Evolutionary conservation across 2,797 vertebrate species (phyloP), one percentile per base, ranked within the genome.

Genomic region (Myiotriccus ornatus): DNA sequence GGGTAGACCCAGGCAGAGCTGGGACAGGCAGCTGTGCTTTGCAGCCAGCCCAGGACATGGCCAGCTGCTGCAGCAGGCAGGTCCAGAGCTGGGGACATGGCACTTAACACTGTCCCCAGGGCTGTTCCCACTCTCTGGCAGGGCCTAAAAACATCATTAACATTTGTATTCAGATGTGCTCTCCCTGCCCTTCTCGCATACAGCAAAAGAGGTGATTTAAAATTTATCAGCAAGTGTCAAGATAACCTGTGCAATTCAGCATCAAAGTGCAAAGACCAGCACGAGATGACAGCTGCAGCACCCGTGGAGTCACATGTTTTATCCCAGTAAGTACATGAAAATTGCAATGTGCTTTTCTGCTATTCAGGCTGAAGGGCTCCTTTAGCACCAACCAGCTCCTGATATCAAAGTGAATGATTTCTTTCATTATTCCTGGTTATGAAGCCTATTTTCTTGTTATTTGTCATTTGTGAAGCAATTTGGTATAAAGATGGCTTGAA

Each of bases 401-500:
- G 90, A 89, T 95, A 95, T 74, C 55, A 85, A 87, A 90, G 65
- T 90, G 91, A 96, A 95, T 92, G 92, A 92, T 93, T 96, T 93
- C 94, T 89, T 97, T 97, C 96, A 95, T 97, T 94, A 98, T 97
- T 97, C 94, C 83, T 88, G 92, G 94, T 96, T 95, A 96, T 80
- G 94, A 97, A 92, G 93, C 93, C 95, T 91, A 96, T 98, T 97
- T 97, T 97, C 95, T 95, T 83, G 92, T 96, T 93, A 97, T 92
- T 93, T 97, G 97, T 97, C 97, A 97, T 96, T 97, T 97, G 95
- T 94, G 90, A 97, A 96, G 94, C 94, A 97, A 96, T 96, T 97
- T 96, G 78, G 93, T 78, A 90, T 91, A 89, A 90, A 94, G 92
- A 95, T 90, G 93, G 83, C 94, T 95, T 8, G 1, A 92, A 97